phyloP scores from a whole-genome alignment of 1,140 invertebrate species.

The Zophobas morio region DNA sequence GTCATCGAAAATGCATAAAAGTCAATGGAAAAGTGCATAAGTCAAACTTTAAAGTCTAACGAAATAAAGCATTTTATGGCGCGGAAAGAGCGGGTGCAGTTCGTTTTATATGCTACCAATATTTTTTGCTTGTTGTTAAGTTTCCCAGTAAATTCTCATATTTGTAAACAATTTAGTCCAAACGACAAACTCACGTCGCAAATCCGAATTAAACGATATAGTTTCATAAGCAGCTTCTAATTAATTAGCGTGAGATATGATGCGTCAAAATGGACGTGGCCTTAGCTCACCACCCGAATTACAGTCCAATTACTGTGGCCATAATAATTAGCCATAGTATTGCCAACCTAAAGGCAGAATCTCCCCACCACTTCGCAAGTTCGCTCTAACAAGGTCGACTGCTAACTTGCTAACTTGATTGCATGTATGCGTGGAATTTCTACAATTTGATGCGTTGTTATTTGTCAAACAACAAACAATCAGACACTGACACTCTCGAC shows the following conservation, averaged over 20 bases:
- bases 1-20: slow-evolving; percentile 43
- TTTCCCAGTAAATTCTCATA: not conserved
- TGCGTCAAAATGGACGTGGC: slow-evolving; percentile 33
- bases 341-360: slow-evolving; percentile 20
- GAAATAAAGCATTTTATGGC: slow-evolving; percentile 40
- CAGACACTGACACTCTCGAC: slow-evolving; percentile 44
- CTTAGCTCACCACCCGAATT: slow-evolving; percentile 34
- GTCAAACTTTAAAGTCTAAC: slow-evolving; percentile 37
- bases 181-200: not conserved
- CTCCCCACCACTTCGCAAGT: slow-evolving; percentile 10
- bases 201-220: slow-evolving; percentile 30
- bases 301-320: slow-evolving; percentile 42
- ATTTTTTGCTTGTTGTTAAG: not conserved
- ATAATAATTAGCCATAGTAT: slow-evolving; percentile 47
- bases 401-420: slow-evolving; percentile 44
- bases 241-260: slow-evolving; percentile 40
- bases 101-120: slow-evolving; percentile 20
- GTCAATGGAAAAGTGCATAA: slow-evolving; percentile 42
- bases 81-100: slow-evolving; percentile 25
- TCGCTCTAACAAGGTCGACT: slow-evolving; percentile 30
- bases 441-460: slow-evolving; percentile 47
- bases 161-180: slow-evolving; percentile 19
- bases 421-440: slow-evolving; percentile 45
- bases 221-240: slow-evolving; percentile 41
- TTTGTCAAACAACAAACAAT: slow-evolving; percentile 43